Conservation (phyloP, 2,888 invertebrate species). For the Harpalus rufipes region DNA sequence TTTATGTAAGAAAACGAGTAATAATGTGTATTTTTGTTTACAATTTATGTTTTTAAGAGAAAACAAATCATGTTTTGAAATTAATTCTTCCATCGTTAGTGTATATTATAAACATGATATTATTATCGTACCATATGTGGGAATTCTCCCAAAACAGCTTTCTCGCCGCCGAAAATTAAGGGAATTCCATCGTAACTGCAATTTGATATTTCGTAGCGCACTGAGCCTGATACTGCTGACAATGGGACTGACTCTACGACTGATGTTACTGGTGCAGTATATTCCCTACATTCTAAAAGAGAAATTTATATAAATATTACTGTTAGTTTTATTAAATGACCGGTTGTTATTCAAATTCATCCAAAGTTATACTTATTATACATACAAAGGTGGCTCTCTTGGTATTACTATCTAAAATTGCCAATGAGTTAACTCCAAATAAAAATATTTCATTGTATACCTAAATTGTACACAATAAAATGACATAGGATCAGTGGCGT, state of each 20-base stretch:
- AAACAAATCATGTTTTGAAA: background rate
- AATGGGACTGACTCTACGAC: conserved; percentile 76
- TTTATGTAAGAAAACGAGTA: no score
- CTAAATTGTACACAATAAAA: no score
- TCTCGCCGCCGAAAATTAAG: conserved; percentile 81
- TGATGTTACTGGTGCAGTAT: conserved; percentile 76
- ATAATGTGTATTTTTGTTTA: no score
- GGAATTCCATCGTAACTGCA: conserved; percentile 79
- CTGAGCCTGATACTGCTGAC: conserved; percentile 8
- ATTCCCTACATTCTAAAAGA: conserved; percentile 80
- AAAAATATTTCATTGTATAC: no score
- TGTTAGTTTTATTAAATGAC: background rate
- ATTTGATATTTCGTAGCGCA: conserved; percentile 75
- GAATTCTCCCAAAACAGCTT: conserved; percentile 80
- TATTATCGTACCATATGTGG: conserved; percentile 81
- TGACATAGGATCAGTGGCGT: no score
- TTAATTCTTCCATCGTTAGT: background rate
- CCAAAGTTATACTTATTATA: no score
- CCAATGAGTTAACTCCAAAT: no score
- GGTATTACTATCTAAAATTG: no score
- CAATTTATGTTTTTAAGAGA: background rate
- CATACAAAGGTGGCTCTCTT: no score
- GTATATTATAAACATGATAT: background rate
- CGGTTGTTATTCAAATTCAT: no score
- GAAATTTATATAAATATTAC: background rate